A percentile compares a stretch with the other conserved stretches of the same genome.
phyloP scores from a whole-genome alignment of 2,797 vertebrate species.

The Hipposideros larvatus region DNA sequence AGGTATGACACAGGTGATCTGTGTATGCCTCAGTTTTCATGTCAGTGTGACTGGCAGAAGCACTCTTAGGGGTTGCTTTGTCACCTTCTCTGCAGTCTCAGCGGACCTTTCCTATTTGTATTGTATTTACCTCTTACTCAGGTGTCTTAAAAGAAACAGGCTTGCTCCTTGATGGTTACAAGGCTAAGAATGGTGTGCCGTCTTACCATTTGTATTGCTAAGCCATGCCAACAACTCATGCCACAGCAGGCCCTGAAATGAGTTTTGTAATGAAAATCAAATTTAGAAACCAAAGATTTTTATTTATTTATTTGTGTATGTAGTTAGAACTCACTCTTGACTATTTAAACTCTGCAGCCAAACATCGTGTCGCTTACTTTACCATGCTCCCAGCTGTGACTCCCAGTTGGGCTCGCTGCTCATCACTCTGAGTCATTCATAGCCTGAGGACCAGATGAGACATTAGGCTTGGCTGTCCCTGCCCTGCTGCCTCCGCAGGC shows the following conservation, averaged over 20 bases:
- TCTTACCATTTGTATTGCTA: neutral
- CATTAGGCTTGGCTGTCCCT: neutral
- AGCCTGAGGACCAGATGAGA: neutral
- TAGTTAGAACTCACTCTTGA: neutral
- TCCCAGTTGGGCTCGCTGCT: neutral
- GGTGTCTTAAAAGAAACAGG: neutral
- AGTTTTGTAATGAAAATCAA: neutral
- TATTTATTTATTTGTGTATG: neutral
- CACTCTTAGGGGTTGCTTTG: neutral
- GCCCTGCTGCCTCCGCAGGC: neutral
- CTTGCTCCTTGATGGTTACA: too few relatives aligned
- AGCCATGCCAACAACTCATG: neutral
- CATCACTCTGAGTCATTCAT: neutral
- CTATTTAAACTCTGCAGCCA: neutral
- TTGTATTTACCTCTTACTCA: neutral
- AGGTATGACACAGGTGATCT: fast-evolving
- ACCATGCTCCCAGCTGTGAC: neutral
- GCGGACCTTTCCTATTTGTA: neutral
- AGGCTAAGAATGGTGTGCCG: neutral
- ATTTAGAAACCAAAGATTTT: neutral
- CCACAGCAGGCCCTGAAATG: neutral
- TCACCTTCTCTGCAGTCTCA: neutral
- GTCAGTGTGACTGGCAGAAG: neutral
- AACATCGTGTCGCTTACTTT: neutral
- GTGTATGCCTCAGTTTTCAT: neutral